These are phyloP conservation scores for Oryzias sinensis DNA, from an alignment of 2,797 vertebrate genomes.

Conservation along the genomic window DNA sequence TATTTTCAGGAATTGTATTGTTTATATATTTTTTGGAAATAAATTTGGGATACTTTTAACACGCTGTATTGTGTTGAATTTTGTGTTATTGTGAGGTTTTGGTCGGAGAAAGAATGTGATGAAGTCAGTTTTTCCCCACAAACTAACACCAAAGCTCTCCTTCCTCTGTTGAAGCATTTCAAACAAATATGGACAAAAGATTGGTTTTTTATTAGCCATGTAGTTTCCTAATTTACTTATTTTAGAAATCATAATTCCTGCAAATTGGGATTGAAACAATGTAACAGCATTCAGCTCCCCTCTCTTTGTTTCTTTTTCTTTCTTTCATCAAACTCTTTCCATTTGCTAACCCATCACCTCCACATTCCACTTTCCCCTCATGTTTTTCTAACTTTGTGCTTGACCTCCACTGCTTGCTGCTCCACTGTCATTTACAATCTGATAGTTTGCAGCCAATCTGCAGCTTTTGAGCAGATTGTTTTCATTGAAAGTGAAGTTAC, in stretches of 20 bases:
- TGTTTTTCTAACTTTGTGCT: conserved; percentile 14
- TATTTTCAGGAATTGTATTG: neutral
- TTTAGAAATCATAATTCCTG: too few relatives aligned
- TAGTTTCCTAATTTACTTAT: too few relatives aligned
- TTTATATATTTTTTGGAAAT: conserved; percentile 17
- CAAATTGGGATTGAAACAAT: too few relatives aligned
- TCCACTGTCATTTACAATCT: conserved; percentile 42
- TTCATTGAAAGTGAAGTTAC: conserved; percentile 48
- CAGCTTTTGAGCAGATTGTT: conserved; percentile 44
- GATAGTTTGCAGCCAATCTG: conserved; percentile 23
- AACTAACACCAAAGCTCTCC: too few relatives aligned
- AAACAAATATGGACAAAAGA: too few relatives aligned
- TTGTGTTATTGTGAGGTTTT: neutral
- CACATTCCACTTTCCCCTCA: conserved; percentile 1
- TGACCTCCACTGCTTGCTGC: conserved; percentile 16
- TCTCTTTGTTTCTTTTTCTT: neutral
- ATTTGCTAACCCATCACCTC: conserved; percentile 10
- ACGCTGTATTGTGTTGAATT: conserved; percentile 5
- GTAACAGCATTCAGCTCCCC: neutral
- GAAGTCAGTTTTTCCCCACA: neutral
- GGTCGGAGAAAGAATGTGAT: neutral
- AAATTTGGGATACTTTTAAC: conserved; percentile 21
- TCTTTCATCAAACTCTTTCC: neutral
- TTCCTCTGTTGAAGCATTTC: too few relatives aligned
- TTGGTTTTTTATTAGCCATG: too few relatives aligned